These are phyloP conservation scores for Gadopsis marmoratus DNA, from an alignment of 2,797 vertebrate genomes.

Conservation along the genomic window DNA sequence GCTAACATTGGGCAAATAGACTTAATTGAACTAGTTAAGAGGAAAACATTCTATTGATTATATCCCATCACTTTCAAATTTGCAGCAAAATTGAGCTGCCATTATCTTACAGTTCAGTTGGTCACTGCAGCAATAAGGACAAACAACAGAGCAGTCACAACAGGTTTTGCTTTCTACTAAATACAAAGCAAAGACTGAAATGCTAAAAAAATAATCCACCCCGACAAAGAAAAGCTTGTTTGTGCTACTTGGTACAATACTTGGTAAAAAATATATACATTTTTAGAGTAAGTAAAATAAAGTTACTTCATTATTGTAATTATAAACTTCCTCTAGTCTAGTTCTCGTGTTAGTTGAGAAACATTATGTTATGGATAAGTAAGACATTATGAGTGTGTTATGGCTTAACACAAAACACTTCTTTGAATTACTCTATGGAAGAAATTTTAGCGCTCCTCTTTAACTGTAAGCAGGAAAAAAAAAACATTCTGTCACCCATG, in stretches of 20 bases:
- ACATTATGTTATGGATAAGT: no score
- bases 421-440: background rate
- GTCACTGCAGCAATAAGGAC: background rate
- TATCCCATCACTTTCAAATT: background rate
- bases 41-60: background rate
- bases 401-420: no score
- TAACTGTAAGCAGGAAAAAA: background rate
- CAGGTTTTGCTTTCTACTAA: background rate
- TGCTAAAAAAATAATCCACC: background rate
- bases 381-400: no score
- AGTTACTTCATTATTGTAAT: conserved; percentile 3
- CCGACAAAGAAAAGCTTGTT: background rate
- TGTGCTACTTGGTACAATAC: background rate
- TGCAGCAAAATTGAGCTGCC: background rate
- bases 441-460: background rate
- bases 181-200: background rate
- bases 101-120: conserved; percentile 9
- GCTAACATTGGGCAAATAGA: no score
- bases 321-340: background rate
- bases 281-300: background rate
- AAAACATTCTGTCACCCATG: no score
- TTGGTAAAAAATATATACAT: background rate
- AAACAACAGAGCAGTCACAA: background rate
- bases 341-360: background rate
- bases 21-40: conserved; percentile 6